These are phyloP conservation scores for Patella pellucida DNA, from an alignment of 2,888 invertebrate species.

Conservation along the genomic window DNA sequence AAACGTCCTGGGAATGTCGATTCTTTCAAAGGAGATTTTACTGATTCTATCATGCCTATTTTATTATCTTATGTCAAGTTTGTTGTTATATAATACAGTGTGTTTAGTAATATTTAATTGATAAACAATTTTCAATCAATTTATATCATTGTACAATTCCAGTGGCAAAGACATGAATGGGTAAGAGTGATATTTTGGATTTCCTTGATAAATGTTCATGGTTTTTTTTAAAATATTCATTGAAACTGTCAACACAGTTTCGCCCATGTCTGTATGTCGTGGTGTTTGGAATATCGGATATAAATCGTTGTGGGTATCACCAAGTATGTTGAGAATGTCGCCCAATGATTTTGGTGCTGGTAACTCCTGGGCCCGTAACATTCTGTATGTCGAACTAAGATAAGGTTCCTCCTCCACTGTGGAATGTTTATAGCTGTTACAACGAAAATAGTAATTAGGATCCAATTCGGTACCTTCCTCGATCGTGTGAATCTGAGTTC, in stretches of 20 bases:
- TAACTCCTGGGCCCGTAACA: slow-evolving; percentile 2
- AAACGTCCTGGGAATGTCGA: too few species aligned
- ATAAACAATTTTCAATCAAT: too few species aligned
- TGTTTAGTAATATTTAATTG: too few species aligned
- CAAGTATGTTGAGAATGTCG: slow-evolving; percentile 13
- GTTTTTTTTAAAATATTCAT: slow-evolving; percentile 16
- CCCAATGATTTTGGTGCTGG: neutral
- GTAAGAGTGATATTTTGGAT: slow-evolving; percentile 3
- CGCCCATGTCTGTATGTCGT: slow-evolving; percentile 5
- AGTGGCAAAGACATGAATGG: slow-evolving; percentile 3
- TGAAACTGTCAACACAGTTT: slow-evolving; percentile 13
- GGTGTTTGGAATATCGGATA: slow-evolving; percentile 17
- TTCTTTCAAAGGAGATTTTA: too few species aligned
- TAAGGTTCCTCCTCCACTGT: neutral
- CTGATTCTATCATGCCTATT: too few species aligned
- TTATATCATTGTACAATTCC: too few species aligned
- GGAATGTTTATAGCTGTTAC: slow-evolving; percentile 11
- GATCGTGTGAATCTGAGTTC: slow-evolving; percentile 10
- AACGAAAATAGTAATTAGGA: slow-evolving; percentile 14
- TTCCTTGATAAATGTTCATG: slow-evolving; percentile 11
- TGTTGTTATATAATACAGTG: too few species aligned
- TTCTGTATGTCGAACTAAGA: slow-evolving; percentile 2
- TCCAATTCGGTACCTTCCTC: neutral
- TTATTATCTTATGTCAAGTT: too few species aligned
- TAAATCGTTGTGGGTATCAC: slow-evolving; percentile 9